These are phyloP conservation scores for Poecilia velifera DNA, from an alignment of 2,797 vertebrate genomes.

Conservation along the genomic window DNA sequence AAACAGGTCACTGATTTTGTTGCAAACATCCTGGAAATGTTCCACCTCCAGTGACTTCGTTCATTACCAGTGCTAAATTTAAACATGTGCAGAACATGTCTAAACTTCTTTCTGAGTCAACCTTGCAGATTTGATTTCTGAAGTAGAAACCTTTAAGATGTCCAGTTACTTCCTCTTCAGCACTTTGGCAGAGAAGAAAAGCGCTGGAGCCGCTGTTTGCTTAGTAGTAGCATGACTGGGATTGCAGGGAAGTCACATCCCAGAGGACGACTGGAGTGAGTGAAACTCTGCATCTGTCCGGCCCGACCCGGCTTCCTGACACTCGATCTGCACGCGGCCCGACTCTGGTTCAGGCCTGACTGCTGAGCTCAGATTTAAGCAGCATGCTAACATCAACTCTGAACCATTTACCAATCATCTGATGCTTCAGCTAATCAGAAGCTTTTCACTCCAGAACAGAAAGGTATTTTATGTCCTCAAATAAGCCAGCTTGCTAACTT, in stretches of 20 bases:
- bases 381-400: neutral
- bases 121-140: neutral
- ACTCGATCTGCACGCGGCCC: constrained; percentile 12
- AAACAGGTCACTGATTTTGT: neutral
- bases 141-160: neutral
- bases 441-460: neutral
- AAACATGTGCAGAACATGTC: neutral
- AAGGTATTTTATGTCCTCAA: neutral
- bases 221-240: constrained; percentile 34
- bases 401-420: neutral
- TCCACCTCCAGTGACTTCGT: neutral
- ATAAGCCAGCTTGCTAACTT: neutral
- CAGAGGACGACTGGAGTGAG: constrained; percentile 10
- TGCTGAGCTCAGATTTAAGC: constrained; percentile 1
- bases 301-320: constrained; percentile 21
- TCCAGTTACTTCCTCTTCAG: constrained; percentile 10
- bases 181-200: constrained; percentile 31
- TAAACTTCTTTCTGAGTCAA: neutral
- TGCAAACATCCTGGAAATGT: constrained; percentile 12
- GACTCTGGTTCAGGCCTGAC: neutral
- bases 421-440: neutral
- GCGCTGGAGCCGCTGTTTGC: constrained; percentile 21
- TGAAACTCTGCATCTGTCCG: constrained; percentile 35
- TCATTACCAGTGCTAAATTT: constrained; percentile 9
- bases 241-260: constrained; percentile 32